Percentiles rank a stretch among this genome's conserved stretches.
These are phyloP conservation scores for Pampus argenteus DNA, from an alignment of 2,797 vertebrate genomes.

Conservation along the genomic window DNA sequence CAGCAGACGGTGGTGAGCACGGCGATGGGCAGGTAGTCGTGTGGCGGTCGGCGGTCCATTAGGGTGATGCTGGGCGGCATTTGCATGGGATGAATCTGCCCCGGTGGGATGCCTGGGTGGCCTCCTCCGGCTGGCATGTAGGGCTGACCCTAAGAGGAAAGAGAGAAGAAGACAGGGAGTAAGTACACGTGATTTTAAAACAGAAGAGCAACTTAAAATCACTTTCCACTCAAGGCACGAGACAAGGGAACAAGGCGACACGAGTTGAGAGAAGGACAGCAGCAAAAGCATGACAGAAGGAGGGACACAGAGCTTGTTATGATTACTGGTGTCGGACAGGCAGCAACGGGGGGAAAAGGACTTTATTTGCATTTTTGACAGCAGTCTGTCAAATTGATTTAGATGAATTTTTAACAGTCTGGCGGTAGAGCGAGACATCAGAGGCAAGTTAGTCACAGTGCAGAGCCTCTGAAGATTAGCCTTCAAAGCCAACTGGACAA, in stretches of 20 bases:
- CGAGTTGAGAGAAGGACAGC: constrained; percentile 12
- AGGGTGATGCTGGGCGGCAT: constrained; percentile 91
- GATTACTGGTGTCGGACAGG: background rate
- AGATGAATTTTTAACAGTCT: background rate
- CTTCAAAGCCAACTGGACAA: constrained; percentile 6
- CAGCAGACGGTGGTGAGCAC: constrained; percentile 96
- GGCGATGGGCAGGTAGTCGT: constrained; percentile 95
- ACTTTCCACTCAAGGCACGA: constrained; percentile 4
- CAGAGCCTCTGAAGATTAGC: constrained; percentile 8
- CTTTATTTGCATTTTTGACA: constrained; percentile 10
- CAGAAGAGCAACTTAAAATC: constrained; percentile 27
- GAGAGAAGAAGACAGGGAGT: constrained; percentile 4
- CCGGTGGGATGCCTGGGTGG: constrained; percentile 81
- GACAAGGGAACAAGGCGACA: constrained; percentile 25
- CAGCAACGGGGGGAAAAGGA: background rate
- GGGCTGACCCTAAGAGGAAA: constrained; percentile 82
- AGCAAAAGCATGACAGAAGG: background rate
- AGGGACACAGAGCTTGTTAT: background rate
- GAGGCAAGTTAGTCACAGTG: constrained; percentile 10
- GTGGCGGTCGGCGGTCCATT: constrained; percentile 92
- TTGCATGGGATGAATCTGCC: constrained; percentile 89
- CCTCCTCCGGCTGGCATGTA: constrained; percentile 83
- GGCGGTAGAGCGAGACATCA: background rate
- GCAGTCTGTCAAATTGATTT: constrained; percentile 18
- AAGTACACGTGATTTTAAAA: background rate